Evolutionary conservation across 2,113 vertebrate species (phyloP).

Genomic region (Thamnophis sirtalis): DNA sequence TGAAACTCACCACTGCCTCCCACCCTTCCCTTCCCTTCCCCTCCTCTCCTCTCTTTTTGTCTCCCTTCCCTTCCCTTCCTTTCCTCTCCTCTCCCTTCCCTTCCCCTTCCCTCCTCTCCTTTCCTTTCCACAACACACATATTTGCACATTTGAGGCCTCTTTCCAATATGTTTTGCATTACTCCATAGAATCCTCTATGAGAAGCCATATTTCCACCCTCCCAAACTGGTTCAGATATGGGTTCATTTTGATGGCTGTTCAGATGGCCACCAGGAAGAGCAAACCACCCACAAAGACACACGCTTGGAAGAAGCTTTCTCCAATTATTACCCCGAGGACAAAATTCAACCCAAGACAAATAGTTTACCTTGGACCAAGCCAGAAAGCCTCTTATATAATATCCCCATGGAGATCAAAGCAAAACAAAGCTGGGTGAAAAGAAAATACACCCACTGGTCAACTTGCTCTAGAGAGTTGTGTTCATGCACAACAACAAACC

Average conservation of each 20-base stretch:
- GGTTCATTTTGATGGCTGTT: neutral
- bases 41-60: accelerated
- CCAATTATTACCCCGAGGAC: neutral
- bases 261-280: neutral
- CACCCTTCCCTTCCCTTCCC: accelerated
- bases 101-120: accelerated
- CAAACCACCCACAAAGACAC: neutral
- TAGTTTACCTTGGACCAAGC: neutral
- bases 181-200: neutral
- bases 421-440: neutral
- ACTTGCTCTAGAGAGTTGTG: neutral
- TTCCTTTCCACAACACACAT: neutral
- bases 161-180: neutral
- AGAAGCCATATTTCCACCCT: neutral
- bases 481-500: too few relatives aligned
- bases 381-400: neutral
- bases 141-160: neutral
- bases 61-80: too few relatives aligned
- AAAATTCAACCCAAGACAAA: neutral
- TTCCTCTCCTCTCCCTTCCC: too few relatives aligned
- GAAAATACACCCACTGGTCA: too few relatives aligned
- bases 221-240: neutral
- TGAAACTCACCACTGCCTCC: too few relatives aligned
- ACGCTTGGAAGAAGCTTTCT: neutral
- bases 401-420: neutral